A percentile compares a stretch with the other conserved stretches of the same genome.
Evolutionary conservation across 2,888 invertebrate species (phyloP).

Genomic region (Agapetus fuscipes): DNA sequence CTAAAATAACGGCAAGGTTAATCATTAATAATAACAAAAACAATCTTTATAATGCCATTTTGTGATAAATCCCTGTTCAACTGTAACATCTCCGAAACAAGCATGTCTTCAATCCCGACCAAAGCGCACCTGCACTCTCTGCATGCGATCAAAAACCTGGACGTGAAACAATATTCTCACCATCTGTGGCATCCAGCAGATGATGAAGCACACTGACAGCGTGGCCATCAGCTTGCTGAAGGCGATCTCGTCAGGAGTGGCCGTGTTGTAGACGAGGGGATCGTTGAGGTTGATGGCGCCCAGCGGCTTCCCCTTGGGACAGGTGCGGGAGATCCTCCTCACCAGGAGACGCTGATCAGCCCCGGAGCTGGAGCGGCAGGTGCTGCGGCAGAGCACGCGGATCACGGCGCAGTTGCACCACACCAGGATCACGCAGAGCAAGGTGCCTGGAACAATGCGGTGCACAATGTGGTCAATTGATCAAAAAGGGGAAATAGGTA

Average conservation of each 20-base stretch:
- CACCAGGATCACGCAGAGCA: conserved; percentile 65
- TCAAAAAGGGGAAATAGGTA: not conserved
- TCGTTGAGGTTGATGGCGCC: conserved; percentile 24
- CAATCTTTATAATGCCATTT: no score
- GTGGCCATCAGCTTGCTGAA: conserved; percentile 79
- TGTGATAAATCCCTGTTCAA: no score
- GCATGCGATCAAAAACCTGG: no score
- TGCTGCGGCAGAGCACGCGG: conserved; percentile 56
- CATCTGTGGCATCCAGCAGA: conserved; percentile 86
- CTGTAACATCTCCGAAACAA: no score
- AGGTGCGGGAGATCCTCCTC: conserved; percentile 35
- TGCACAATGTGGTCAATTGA: not conserved
- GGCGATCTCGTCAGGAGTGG: conserved; percentile 72
- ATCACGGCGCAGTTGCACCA: conserved; percentile 78
- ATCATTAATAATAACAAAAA: no score
- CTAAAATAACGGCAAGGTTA: no score
- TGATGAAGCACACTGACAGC: conserved; percentile 70
- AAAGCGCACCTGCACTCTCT: no score
- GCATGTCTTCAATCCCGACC: no score
- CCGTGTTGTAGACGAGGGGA: conserved; percentile 29
- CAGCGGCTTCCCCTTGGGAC: conserved; percentile 24
- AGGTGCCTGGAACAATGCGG: conserved; percentile 48
- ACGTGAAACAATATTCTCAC: no score
- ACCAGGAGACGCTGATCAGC: conserved; percentile 29
- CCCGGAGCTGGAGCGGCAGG: conserved; percentile 32